Percentiles rank a stretch among this genome's conserved stretches.
These are phyloP conservation scores for Vimba vimba DNA, from an alignment of 2,113 vertebrate species.

Conservation along the genomic window DNA sequence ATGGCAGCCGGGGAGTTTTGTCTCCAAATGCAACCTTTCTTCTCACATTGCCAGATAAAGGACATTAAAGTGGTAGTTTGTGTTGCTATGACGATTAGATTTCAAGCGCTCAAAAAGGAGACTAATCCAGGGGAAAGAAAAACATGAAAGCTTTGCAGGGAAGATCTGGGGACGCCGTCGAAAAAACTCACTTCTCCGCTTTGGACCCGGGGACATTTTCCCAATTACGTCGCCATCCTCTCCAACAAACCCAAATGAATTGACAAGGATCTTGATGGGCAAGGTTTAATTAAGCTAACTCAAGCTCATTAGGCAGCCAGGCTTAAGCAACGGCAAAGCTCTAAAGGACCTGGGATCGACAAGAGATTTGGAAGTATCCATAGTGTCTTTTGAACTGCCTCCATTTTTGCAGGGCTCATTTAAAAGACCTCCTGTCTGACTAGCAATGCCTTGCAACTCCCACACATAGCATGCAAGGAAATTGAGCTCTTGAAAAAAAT, in stretches of 20 bases:
- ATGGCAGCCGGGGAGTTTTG: conserved; percentile 30
- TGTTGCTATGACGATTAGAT: conserved; percentile 54
- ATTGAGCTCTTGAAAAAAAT: conserved; percentile 16
- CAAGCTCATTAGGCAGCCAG: conserved; percentile 59
- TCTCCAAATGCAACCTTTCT: conserved; percentile 49
- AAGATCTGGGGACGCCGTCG: background rate
- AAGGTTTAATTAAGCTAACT: conserved; percentile 58
- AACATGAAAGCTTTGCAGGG: background rate
- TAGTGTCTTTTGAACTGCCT: conserved; percentile 24
- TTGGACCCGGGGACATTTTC: conserved; percentile 29
- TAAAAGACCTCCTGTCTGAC: conserved; percentile 29
- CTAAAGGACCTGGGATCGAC: conserved; percentile 35
- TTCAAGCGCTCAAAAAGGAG: conserved; percentile 1
- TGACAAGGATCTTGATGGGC: conserved; percentile 20
- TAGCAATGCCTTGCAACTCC: conserved; percentile 2
- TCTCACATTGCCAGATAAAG: conserved; percentile 33
- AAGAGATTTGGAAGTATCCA: conserved; percentile 15
- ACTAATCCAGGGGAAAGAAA: conserved; percentile 9
- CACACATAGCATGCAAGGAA: conserved; percentile 21
- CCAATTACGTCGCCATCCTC: conserved; percentile 11
- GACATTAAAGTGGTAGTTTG: conserved; percentile 27
- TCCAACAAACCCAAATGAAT: conserved; percentile 21
- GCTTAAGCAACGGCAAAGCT: conserved; percentile 49
- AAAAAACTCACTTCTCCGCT: background rate
- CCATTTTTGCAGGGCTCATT: conserved; percentile 16